Evolutionary conservation across 2,113 vertebrate genomes (phyloP).

Genomic region (Bos taurus): DNA sequence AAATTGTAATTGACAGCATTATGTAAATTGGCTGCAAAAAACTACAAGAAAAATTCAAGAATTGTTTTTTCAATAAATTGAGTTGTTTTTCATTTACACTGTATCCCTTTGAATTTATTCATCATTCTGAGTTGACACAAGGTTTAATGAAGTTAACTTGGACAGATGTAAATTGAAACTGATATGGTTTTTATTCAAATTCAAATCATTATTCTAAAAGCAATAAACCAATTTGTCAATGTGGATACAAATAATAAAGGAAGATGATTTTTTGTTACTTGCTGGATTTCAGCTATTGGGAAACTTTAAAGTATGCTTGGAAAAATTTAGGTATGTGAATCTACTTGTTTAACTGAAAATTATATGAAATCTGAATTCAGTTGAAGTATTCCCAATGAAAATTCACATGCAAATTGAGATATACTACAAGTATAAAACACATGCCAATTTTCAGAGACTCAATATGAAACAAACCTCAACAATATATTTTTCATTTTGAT

Average conservation of each 20-base stretch:
- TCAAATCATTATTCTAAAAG: constrained; percentile 37
- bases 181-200: constrained; percentile 27
- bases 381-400: neutral
- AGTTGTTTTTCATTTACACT: constrained; percentile 41
- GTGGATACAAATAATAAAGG: constrained; percentile 2
- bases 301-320: neutral
- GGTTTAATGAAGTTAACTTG: constrained; percentile 28
- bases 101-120: constrained; percentile 27
- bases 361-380: constrained; percentile 27
- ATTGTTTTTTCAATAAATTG: constrained; percentile 11
- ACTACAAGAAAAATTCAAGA: neutral
- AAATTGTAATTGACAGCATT: constrained; percentile 23
- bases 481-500: constrained; percentile 23
- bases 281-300: constrained; percentile 1
- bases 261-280: neutral
- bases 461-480: neutral
- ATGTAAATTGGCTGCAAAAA: constrained; percentile 19
- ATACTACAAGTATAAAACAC: neutral
- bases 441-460: neutral
- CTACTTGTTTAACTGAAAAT: constrained; percentile 41
- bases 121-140: constrained; percentile 33
- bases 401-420: neutral
- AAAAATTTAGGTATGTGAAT: neutral
- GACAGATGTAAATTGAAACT: constrained; percentile 39
- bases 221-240: constrained; percentile 19